Conservation (phyloP, 2,113 vertebrate genomes). For the Rhynchopsitta pachyrhyncha region DNA sequence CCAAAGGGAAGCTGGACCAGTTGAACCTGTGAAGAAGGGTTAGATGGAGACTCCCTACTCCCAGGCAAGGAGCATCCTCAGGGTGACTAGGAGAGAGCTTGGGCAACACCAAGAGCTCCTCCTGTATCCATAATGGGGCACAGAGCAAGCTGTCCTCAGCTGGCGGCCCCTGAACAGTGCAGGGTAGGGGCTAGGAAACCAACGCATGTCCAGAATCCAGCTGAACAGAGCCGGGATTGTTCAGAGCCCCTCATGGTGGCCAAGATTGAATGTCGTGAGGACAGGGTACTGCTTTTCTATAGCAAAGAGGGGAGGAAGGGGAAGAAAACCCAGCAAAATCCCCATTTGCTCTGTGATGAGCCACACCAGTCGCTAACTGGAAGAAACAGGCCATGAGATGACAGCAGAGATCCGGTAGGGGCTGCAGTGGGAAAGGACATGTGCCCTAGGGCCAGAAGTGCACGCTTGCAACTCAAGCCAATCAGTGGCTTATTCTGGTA, state of each 20-base stretch:
- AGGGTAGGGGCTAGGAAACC: neutral
- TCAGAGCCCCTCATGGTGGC: neutral
- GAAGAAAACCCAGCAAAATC: neutral
- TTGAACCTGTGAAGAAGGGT: neutral
- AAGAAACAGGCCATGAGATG: neutral
- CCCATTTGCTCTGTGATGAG: neutral
- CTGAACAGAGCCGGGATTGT: slow-evolving; percentile 29
- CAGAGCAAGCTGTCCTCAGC: neutral
- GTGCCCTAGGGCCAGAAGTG: neutral
- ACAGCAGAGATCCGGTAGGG: neutral
- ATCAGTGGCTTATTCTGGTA: neutral
- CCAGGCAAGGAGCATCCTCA: neutral
- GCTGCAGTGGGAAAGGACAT: neutral
- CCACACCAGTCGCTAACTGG: neutral
- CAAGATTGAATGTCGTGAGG: neutral
- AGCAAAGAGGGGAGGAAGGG: neutral
- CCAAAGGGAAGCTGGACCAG: neutral
- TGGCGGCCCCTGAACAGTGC: neutral
- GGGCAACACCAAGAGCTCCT: neutral
- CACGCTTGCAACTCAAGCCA: neutral
- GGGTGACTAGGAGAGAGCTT: neutral
- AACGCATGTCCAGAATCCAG: neutral
- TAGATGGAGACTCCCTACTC: neutral
- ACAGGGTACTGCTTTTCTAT: neutral
- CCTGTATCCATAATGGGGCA: rapidly evolving